Base-by-base conservation (phyloP, 2,888 invertebrate genomes). In the Plagodis pulveraria region DNA sequence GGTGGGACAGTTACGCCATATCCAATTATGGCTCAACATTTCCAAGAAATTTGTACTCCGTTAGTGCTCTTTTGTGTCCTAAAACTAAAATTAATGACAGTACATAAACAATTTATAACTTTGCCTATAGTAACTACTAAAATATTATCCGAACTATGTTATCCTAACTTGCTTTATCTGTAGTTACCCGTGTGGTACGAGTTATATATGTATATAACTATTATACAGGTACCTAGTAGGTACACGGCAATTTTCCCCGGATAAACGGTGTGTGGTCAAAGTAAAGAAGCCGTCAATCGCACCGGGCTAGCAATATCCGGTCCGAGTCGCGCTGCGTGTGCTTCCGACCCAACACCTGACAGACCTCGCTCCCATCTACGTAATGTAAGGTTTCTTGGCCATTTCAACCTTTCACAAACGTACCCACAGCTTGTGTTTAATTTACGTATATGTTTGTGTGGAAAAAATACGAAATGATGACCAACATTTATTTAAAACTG, bases 231-330 rank as follows among this genome's bases (percentile, higher is more conserved):
- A 8, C 6, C 38, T 38, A 8, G 45, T 32, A 56, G 50, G 40
- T 35, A 50, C 35, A 44, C 49, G 40, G 41, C 36, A 41, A 58
- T 46, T 58, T 55, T 55, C 34, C 40, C 41, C 50, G 50, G 59
- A 55, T 62, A 67, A 62, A 57, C 58, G 59, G 53, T 62, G 70
- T 69, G 58, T 70, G 67, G 69, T 59, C 66, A 63, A 40, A 73
- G 73, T 74, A 76, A 75, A 76, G 74, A 61, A 78, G 64, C 72
- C 69, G 69, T 75, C 70, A 73, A 72, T 72, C 73, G 71, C 67
- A 66, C 71, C 64, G 74, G 74, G 72, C 71, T 71, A 60, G 78
- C 81, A 86, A 87, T 87, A 86, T 87, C 87, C 87, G 85, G 83
- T 34, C 57, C 73, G 75, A 74, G 75, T 61, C 67, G 67, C 72